Conservation (phyloP, 2,888 invertebrate genomes). For the Sphecodes monilicornis region DNA sequence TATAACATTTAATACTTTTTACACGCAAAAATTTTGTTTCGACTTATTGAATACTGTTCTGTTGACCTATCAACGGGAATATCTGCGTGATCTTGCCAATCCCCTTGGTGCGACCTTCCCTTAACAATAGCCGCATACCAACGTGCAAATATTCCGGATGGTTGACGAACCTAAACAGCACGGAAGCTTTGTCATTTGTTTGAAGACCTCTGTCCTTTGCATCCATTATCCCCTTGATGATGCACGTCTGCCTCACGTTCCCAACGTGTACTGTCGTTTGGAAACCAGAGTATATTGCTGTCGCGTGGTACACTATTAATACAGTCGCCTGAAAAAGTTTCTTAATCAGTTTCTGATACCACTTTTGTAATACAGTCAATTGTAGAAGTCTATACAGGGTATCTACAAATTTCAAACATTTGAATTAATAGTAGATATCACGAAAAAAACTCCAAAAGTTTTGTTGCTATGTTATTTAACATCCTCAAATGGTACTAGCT, state of each 20-base stretch:
- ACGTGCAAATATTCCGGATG: slow-evolving; percentile 95
- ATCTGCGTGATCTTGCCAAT: slow-evolving; percentile 93
- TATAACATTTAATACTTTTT: slow-evolving; percentile 45
- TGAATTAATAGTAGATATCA: no score
- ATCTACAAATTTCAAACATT: no score
- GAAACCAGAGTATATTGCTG: slow-evolving; percentile 92
- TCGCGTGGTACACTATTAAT: slow-evolving; percentile 94
- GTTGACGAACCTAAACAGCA: slow-evolving; percentile 94
- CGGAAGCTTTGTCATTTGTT: slow-evolving; percentile 94
- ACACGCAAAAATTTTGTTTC: slow-evolving; percentile 21
- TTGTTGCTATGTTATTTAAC: no score
- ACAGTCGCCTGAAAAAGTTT: slow-evolving; percentile 91
- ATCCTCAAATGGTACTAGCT: no score
- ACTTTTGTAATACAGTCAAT: no score
- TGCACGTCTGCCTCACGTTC: slow-evolving; percentile 97
- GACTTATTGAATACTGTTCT: slow-evolving; percentile 52
- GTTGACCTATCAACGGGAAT: slow-evolving; percentile 85
- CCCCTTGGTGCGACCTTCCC: slow-evolving; percentile 94
- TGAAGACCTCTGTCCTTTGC: slow-evolving; percentile 88
- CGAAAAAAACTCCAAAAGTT: no score
- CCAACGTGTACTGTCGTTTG: slow-evolving; percentile 98
- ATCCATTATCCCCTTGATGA: slow-evolving; percentile 91
- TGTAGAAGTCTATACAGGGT: no score
- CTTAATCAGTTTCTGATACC: background rate
- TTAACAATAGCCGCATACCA: slow-evolving; percentile 92